Evolutionary conservation across 2,888 invertebrate genomes (phyloP).

Genomic region (Amblyjoppa fuscipennis): DNA sequence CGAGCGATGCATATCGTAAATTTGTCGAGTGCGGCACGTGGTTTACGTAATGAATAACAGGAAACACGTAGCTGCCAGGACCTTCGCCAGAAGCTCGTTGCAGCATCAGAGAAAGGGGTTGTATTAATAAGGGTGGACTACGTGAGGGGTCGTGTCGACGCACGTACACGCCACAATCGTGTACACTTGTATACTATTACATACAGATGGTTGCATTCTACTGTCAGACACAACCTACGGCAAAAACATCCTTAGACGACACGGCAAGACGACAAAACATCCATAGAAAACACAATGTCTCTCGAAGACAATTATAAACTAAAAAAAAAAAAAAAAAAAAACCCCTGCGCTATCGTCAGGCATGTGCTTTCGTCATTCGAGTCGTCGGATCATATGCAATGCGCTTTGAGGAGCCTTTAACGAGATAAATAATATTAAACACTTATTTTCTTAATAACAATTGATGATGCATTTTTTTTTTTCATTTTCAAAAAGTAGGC

Average conservation of each 20-base stretch:
- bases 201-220: not conserved
- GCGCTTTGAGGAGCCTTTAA: not conserved
- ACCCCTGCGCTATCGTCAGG: no score
- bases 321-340: not conserved
- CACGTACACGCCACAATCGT: conserved; percentile 25
- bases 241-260: conserved; percentile 20
- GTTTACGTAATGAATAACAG: conserved; percentile 63
- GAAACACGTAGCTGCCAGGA: conserved; percentile 38
- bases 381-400: not conserved
- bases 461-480: not conserved
- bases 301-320: not conserved
- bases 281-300: not conserved
- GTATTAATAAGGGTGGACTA: conserved; percentile 63
- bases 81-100: conserved; percentile 43
- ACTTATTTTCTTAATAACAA: not conserved
- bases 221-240: conserved; percentile 34
- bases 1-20: conserved; percentile 50
- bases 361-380: no score
- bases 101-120: conserved; percentile 41
- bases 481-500: not conserved
- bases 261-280: no score
- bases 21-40: conserved; percentile 47
- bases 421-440: not conserved
- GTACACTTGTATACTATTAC: not conserved
- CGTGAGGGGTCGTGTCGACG: conserved; percentile 27